These are phyloP conservation scores for Corythornis vintsioides DNA, from an alignment of 2,113 vertebrate species.

Conservation along the genomic window DNA sequence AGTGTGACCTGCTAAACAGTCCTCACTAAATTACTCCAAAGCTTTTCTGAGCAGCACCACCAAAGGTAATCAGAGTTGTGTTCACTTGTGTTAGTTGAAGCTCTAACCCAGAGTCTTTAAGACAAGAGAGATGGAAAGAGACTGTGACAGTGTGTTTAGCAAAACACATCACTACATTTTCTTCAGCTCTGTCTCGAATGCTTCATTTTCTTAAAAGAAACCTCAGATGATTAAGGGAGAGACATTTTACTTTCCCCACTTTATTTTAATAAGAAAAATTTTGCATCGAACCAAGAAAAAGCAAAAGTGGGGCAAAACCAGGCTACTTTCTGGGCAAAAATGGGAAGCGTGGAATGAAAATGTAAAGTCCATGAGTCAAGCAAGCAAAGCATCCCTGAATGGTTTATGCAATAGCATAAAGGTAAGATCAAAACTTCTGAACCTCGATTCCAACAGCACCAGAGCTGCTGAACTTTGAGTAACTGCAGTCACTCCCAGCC, in stretches of 20 bases:
- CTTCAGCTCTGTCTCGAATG: background rate
- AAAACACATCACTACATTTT: background rate
- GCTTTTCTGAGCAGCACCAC: background rate
- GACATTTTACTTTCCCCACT: background rate
- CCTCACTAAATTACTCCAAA: background rate
- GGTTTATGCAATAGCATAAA: background rate
- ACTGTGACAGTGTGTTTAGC: background rate
- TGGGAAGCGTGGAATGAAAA: background rate
- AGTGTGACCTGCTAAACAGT: background rate
- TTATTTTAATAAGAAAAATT: background rate
- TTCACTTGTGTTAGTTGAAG: background rate
- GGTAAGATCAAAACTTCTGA: background rate
- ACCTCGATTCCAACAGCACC: constrained; percentile 4
- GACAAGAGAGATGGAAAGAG: background rate
- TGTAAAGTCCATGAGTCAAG: background rate
- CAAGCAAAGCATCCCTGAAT: background rate
- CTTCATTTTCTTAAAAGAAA: background rate
- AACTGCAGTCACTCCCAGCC: background rate
- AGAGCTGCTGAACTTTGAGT: constrained; percentile 38
- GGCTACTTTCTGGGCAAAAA: background rate
- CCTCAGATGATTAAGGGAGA: background rate
- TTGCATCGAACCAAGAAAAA: background rate
- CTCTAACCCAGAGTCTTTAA: background rate
- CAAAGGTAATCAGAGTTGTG: background rate
- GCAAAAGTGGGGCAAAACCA: background rate